Evolutionary conservation across 2,797 vertebrate species (phyloP), one percentile per base, ranked within the genome.

Genomic region (Scarus forsteni): DNA sequence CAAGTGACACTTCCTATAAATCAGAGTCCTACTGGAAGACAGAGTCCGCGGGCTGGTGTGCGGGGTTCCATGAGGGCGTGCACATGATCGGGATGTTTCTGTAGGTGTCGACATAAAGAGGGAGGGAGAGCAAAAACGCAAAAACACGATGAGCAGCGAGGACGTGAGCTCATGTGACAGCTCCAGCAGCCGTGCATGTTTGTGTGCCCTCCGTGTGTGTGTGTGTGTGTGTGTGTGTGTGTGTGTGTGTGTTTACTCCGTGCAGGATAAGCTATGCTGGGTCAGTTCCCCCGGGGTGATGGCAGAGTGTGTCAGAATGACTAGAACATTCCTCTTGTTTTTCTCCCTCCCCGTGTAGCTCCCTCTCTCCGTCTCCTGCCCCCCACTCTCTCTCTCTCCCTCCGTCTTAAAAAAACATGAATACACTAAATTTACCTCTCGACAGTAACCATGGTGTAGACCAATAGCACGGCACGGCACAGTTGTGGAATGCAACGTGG

Each of bases 1-100:
- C 88, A 89, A 89, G 80, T 90, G 90, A 92, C 91, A 92, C 88
- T 88, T 89, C 84, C 80, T 79, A 88, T 91, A 88, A 92, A 73
- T 93, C 86, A 81, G 35, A 66, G 45, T 56, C 15, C 27, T 39
- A 75, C 80, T 75, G 83, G 75, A 70, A 70, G 78, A 73, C 78
- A 57, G 48, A 36, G 63, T 55, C 50, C 10, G n/a, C 10, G 16
- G 56, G 83, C 54, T 1, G 7, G 8, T 14, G 13, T n/a, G 6
- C 18, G 52, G 54, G 27, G n/a, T 54, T 60, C 57, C 65, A 58
- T 0, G 50, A 50, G 74, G 67, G 53, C 45, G 54, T 65, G 57
- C 53, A 54, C 78, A n/a, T 14, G 60, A 64, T n/a, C 58, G 66
- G 18, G 81, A 76, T 73, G 71, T 66, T 66, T 84, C 66, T 83